phyloP scores from a whole-genome alignment of 2,113 vertebrate genomes.

The Andinoacara biseriatus region DNA sequence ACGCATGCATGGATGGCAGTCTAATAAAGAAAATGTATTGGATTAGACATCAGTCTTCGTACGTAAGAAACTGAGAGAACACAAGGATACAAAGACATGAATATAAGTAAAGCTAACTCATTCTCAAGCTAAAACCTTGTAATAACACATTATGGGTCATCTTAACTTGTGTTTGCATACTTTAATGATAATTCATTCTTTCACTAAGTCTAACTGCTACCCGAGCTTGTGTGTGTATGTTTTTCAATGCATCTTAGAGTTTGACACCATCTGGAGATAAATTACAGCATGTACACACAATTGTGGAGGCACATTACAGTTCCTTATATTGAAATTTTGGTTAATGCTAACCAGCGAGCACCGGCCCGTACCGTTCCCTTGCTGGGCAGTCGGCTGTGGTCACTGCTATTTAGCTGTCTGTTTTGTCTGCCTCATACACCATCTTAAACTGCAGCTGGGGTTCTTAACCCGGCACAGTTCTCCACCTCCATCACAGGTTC shows the following conservation, averaged over 20 bases:
- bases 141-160: background rate
- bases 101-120: background rate
- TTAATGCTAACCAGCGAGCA: background rate
- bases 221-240: background rate
- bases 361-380: background rate
- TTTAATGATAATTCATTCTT: background rate
- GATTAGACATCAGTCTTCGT: background rate
- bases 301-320: background rate
- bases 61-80: background rate
- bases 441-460: background rate
- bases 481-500: background rate
- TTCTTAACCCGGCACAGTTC: background rate
- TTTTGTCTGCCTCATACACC: background rate
- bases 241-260: background rate
- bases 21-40: background rate
- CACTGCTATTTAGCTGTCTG: background rate
- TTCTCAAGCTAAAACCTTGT: background rate
- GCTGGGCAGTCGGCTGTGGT: background rate
- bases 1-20: background rate
- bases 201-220: background rate
- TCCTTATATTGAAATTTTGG: background rate
- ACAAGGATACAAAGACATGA: background rate
- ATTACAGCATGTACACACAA: background rate
- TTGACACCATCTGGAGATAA: background rate
- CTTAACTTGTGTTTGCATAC: background rate